phyloP scores from a whole-genome alignment of 2,113 vertebrate genomes.

The Scalopus aquaticus region DNA sequence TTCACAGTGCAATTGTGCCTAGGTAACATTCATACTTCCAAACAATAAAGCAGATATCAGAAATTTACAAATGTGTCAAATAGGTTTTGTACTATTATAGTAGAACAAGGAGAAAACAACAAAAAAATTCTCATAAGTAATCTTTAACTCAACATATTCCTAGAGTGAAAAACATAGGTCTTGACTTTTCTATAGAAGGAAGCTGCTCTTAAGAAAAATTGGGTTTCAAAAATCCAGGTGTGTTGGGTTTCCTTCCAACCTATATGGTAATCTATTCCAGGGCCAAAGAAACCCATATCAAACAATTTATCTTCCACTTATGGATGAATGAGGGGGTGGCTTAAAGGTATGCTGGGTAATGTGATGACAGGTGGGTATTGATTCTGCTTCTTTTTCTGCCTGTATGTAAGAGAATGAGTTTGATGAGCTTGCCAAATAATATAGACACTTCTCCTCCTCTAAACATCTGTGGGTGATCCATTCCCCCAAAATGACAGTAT shows the following conservation, averaged over 20 bases:
- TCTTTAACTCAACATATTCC: background rate
- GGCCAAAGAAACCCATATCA: background rate
- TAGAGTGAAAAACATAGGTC: background rate
- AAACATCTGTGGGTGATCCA: conserved; percentile 73
- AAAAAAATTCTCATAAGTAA: background rate
- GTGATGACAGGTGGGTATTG: background rate
- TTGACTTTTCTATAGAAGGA: background rate
- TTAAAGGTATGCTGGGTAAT: background rate
- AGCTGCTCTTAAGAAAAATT: background rate
- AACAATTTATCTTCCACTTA: conserved; percentile 59
- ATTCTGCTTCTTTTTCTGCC: conserved; percentile 31
- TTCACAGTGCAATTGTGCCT: background rate
- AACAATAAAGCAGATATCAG: background rate
- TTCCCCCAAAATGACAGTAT: conserved; percentile 55
- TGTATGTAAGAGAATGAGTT: conserved; percentile 16
- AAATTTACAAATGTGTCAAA: background rate
- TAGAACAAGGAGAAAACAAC: background rate
- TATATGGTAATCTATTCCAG: conserved; percentile 26
- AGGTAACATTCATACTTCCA: background rate
- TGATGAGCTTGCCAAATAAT: conserved; percentile 60
- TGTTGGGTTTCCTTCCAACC: background rate
- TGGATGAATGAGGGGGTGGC: background rate
- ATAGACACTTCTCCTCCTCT: conserved; percentile 43
- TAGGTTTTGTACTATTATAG: background rate
- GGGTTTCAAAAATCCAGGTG: conserved; percentile 40